These are phyloP conservation scores for Cheilosia vernalis DNA, from an alignment of 2,888 invertebrate genomes.

Conservation along the genomic window DNA sequence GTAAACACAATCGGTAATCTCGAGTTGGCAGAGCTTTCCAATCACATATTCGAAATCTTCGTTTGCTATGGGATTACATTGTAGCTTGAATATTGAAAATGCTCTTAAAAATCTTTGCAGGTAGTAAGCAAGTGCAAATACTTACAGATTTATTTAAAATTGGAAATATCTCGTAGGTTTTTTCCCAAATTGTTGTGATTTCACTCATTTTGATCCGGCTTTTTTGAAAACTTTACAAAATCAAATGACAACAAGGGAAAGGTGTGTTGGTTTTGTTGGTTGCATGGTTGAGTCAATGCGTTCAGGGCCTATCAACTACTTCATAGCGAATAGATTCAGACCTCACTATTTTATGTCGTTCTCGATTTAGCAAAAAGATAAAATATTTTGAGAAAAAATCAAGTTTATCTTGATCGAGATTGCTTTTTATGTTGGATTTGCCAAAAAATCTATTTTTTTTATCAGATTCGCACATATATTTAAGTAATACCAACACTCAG, in stretches of 20 bases:
- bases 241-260: constrained; percentile 5
- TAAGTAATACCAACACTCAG: too few relatives aligned
- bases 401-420: too few relatives aligned
- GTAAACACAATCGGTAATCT: constrained; percentile 77
- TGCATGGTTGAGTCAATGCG: not conserved
- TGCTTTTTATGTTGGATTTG: too few relatives aligned
- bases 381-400: too few relatives aligned
- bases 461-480: too few relatives aligned
- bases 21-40: constrained; percentile 61
- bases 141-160: constrained; percentile 79
- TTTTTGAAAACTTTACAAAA: not conserved
- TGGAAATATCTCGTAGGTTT: constrained; percentile 79
- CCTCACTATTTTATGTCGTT: too few relatives aligned
- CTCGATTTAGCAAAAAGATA: too few relatives aligned
- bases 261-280: constrained; percentile 29
- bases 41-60: constrained; percentile 75
- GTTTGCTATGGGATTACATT: constrained; percentile 65
- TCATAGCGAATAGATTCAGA: too few relatives aligned
- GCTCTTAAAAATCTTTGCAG: constrained; percentile 54
- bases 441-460: too few relatives aligned
- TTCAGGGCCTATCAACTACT: too few relatives aligned
- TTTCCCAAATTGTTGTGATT: constrained; percentile 78
- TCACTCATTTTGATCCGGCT: constrained; percentile 76
- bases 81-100: constrained; percentile 65
- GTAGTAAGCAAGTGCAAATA: not conserved